These are phyloP conservation scores for Megaustenia siamemsis DNA, from an alignment of 2,888 invertebrate genomes.

Conservation along the genomic window DNA sequence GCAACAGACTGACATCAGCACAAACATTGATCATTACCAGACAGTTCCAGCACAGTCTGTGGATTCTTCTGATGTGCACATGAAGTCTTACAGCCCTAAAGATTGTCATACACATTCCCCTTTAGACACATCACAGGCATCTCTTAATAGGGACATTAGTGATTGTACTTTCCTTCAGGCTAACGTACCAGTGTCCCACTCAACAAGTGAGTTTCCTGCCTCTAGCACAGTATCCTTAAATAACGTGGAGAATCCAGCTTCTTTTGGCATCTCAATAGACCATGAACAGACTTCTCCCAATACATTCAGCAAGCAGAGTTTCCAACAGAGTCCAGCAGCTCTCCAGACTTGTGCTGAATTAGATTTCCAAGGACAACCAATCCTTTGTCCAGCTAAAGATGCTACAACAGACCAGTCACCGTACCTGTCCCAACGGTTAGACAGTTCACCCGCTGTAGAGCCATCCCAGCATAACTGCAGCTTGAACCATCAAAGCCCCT, in stretches of 20 bases:
- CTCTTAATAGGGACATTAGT: not conserved
- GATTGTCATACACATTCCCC: not conserved
- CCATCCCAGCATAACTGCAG: not conserved
- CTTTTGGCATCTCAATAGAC: not conserved
- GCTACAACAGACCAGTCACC: not conserved
- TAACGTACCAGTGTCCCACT: not conserved
- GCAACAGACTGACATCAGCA: not conserved
- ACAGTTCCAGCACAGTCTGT: not conserved
- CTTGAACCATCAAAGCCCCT: not conserved
- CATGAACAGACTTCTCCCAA: not conserved
- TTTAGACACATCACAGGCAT: not conserved
- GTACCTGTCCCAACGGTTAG: not conserved
- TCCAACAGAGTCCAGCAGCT: not conserved
- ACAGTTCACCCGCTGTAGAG: not conserved
- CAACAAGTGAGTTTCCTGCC: slow-evolving; percentile 2
- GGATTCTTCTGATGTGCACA: not conserved
- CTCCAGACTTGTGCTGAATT: not conserved
- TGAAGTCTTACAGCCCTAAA: slow-evolving; percentile 1
- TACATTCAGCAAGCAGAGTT: not conserved
- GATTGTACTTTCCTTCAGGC: not conserved
- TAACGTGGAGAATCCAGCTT: not conserved
- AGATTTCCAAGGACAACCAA: not conserved
- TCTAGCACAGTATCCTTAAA: not conserved
- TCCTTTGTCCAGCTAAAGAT: not conserved
- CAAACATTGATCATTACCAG: not conserved